Evolutionary conservation across 2,888 invertebrate genomes (phyloP), one percentile per base, ranked within the genome.

Genomic region (Heteromurus nitidus): DNA sequence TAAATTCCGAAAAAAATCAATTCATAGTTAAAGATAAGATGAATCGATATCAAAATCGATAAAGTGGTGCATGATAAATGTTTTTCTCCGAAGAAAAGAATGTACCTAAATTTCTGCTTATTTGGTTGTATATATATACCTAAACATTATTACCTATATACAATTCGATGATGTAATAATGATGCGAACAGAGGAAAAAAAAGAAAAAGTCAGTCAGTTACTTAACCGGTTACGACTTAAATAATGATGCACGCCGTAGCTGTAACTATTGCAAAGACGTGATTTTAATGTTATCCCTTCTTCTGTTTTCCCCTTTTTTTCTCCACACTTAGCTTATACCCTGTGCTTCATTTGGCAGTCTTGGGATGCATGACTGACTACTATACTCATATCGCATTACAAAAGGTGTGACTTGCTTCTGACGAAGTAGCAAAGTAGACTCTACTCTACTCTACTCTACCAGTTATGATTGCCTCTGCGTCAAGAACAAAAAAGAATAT

Each of bases 221-320:
- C 50, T 68, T 36, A 68, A 68, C 68, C 68, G 68, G 68, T 68
- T 68, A 60, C 60, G 16, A n/a, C 60, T 60, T 30, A 30, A 60
- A 60, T 60, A 60, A 60, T 60, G 60, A 60, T 60, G 9, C 30
- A 28, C 31, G n/a, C 11, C 30, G 9, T 28, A 60, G 18, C 11
- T 60, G 9, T 28, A 60, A 30, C 55, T 24, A 55, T 24, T n/a
- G 60, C 18, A 30, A 60, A 60, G 9, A 60, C 60, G 31, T 60
- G 60, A 60, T n/a, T 5, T 24, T 7, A 22, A 58, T 22, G 3
- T 24, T 58, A 22, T 58, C 3, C 26, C 13, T 9, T 22, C 13
- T 58, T 58, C 5, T 58, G 3, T 11, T 9, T 7, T 58, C 22
- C 26, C 58, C 24, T 58, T 3, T 7, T 58, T 58, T n/a, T n/a